phyloP scores from a whole-genome alignment of 2,113 vertebrate species.

The Taurulus bubalis region DNA sequence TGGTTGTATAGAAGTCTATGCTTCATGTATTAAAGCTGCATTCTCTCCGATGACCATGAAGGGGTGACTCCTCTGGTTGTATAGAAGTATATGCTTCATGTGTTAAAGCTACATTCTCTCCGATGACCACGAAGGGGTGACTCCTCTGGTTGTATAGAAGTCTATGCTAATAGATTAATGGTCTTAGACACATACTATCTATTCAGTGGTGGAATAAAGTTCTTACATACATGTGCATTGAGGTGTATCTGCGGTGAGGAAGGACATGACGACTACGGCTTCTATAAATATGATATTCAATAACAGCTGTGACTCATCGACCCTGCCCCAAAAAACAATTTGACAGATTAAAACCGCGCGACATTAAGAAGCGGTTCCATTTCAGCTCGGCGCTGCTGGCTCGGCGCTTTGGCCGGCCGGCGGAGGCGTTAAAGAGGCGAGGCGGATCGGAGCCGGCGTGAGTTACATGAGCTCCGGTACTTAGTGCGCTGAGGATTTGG shows the following conservation, averaged over 20 bases:
- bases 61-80: too few relatives aligned
- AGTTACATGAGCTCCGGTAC: slow-evolving; percentile 73
- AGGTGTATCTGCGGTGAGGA: background rate
- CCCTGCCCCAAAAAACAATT: background rate
- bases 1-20: too few relatives aligned
- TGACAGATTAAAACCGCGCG: slow-evolving; percentile 47
- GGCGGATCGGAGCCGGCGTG: slow-evolving; percentile 64
- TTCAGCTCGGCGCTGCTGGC: slow-evolving; percentile 40
- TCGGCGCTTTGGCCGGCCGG: slow-evolving; percentile 58
- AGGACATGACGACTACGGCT: background rate
- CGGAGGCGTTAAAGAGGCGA: slow-evolving; percentile 73
- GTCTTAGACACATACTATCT: background rate
- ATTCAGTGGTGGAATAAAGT: background rate
- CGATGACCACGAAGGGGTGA: too few relatives aligned
- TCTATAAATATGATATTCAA: background rate
- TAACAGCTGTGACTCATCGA: slow-evolving; percentile 12
- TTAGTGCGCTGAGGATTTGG: slow-evolving; percentile 72
- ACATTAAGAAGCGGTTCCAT: slow-evolving; percentile 53
- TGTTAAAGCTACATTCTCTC: too few relatives aligned
- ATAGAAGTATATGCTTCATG: too few relatives aligned
- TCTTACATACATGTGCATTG: background rate
- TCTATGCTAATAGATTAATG: too few relatives aligned
- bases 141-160: too few relatives aligned
- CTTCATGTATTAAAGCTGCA: too few relatives aligned
- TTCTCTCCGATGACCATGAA: too few relatives aligned